Evolutionary conservation across 2,113 vertebrate species (phyloP).

Genomic region (Dinomys branickii): DNA sequence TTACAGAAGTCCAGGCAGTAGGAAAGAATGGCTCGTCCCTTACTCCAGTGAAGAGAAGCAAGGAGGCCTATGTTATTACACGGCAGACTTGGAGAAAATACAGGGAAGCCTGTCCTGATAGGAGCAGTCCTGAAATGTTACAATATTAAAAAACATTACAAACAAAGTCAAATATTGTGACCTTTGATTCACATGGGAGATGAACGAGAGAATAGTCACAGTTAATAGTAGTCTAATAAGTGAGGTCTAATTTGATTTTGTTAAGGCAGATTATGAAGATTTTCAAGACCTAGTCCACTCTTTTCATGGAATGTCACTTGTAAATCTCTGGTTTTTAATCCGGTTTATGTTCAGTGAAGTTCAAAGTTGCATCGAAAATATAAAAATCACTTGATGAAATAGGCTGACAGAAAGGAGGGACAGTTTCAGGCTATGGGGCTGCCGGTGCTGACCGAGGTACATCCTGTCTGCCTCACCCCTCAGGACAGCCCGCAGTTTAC

Average conservation of each 20-base stretch:
- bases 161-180: neutral
- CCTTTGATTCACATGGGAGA: neutral
- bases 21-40: neutral
- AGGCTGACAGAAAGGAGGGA: neutral
- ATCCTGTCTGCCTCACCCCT: rapidly evolving
- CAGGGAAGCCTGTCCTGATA: neutral
- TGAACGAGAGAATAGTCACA: neutral
- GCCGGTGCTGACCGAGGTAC: rapidly evolving
- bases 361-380: neutral
- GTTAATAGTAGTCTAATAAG: rapidly evolving
- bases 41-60: neutral
- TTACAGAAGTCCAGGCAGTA: neutral
- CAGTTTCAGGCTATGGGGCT: neutral
- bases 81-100: neutral
- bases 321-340: neutral
- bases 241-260: neutral
- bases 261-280: neutral
- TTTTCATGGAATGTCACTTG: neutral
- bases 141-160: neutral
- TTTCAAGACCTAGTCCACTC: neutral
- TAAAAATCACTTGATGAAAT: neutral
- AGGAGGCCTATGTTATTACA: neutral
- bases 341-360: neutral
- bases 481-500: neutral
- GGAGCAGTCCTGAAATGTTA: neutral